A percentile compares a stretch with the other conserved stretches of the same genome.
phyloP scores from a whole-genome alignment of 1,140 invertebrate genomes.

The Drosophila burlai region DNA sequence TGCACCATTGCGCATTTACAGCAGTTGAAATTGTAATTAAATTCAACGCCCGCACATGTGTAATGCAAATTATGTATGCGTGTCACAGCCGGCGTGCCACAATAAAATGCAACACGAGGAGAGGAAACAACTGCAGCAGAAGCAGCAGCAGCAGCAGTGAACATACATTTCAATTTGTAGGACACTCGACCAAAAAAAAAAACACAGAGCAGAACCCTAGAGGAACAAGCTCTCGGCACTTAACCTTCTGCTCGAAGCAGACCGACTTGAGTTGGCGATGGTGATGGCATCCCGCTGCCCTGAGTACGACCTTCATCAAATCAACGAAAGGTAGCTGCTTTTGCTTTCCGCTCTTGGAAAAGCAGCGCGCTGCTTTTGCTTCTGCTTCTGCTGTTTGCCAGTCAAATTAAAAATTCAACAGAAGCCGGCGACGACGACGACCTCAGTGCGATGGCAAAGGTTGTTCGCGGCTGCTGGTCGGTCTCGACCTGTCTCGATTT shows the following conservation, averaged over 20 bases:
- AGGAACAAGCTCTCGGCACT: conserved; percentile 59
- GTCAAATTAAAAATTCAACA: conserved; percentile 81
- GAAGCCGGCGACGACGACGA: conserved; percentile 37
- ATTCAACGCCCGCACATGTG: conserved; percentile 59
- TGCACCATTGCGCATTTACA: conserved; percentile 50
- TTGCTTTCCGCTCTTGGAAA: conserved; percentile 6
- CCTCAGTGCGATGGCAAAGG: conserved; percentile 46
- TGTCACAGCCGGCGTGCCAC: conserved; percentile 43
- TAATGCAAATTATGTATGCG: conserved; percentile 69
- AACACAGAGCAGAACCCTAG: conserved; percentile 24
- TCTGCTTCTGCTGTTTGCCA: conserved; percentile 60
- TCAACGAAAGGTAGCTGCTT: conserved; percentile 48
- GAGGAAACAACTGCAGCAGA: conserved; percentile 20
- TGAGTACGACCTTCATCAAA: conserved; percentile 60
- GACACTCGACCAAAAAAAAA: conserved; percentile 57
- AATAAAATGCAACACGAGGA: conserved; percentile 50
- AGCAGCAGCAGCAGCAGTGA: conserved; percentile 6
- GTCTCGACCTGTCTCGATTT: conserved; percentile 81
- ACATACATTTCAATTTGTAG: conserved; percentile 80
- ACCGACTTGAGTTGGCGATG: conserved; percentile 40
- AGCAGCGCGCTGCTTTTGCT: conserved; percentile 11
- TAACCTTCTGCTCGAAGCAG: conserved; percentile 67
- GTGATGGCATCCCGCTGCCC: conserved; percentile 44
- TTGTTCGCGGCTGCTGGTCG: conserved; percentile 62
- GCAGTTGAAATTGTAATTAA: conserved; percentile 76